Conservation (phyloP, 2,888 invertebrate species). For the Mesorhabditis sp. region DNA sequence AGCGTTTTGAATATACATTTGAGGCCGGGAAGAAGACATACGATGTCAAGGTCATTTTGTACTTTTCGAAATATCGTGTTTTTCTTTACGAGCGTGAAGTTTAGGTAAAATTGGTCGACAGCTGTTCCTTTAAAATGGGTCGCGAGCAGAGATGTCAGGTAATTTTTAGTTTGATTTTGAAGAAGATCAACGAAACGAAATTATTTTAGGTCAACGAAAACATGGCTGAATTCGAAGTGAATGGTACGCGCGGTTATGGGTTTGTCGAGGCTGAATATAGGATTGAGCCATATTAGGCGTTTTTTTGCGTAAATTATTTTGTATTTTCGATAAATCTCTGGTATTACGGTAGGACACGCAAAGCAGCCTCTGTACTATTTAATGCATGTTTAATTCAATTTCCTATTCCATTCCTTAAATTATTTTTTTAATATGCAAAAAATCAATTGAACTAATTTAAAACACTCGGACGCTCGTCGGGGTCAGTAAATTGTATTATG, state of each 20-base stretch:
- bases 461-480: too few species aligned
- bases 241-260: conserved; percentile 69
- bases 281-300: conserved; percentile 40
- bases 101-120: conserved; percentile 35
- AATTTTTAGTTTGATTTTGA: neutral
- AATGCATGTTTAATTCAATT: neutral
- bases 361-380: too few species aligned
- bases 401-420: neutral
- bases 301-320: neutral
- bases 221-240: conserved; percentile 66
- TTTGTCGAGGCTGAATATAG: conserved; percentile 70
- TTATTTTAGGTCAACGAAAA: conserved; percentile 51
- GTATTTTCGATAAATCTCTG: neutral
- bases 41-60: conserved; percentile 24
- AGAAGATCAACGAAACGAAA: neutral
- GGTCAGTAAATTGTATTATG: too few species aligned
- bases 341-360: neutral
- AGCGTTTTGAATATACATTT: conserved; percentile 46
- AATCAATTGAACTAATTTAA: too few species aligned
- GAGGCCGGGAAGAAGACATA: conserved; percentile 30
- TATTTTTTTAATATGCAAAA: too few species aligned
- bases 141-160: conserved; percentile 37
- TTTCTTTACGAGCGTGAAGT: neutral
- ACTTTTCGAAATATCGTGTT: neutral
- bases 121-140: conserved; percentile 49